Base-by-base conservation (phyloP, 53 echinoderm and acorn worm species). In the Glandiceps talaboti region DNA sequence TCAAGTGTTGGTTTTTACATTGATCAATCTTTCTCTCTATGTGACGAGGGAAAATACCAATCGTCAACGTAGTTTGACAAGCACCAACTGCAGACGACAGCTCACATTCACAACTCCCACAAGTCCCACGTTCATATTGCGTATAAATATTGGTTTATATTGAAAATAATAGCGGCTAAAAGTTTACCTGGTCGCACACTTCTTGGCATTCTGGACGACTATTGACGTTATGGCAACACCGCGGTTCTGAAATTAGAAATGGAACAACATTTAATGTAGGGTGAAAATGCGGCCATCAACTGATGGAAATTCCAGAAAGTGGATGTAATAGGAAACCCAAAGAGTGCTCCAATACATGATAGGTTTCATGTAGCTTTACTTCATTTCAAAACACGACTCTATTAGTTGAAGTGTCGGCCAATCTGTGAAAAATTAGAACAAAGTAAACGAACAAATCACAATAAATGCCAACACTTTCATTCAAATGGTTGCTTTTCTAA, bases 191-290 rank as follows among this genome's bases (percentile, higher is more conserved):
- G 45, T 91, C 91, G 86, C 91, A 91, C 73, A 88, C 83, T 76
- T 86, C 84, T 75, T 91, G 91, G 79, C 91, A 91, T 29, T 86
- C 83, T 30, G 86, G 89, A 74, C 88, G 88, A 28, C 79, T 86
- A n/a, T 88, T 33, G 28, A 91, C 91, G 12, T 86, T 77, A 81
- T 91, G 91, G 45, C 91, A 91, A 32, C 91, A 91, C n/a, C 84
- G 77, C 33, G 91, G 91, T 73, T 91, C 91, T 91, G 73, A 29
- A 78, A 31, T 33, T n/a, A n/a, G n/a, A n/a, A n/a, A n/a, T n/a
- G n/a, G n/a, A n/a, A n/a, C n/a, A n/a, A n/a, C n/a, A n/a, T n/a
- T n/a, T n/a, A n/a, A n/a, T n/a, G n/a, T n/a, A n/a, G n/a, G n/a
- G n/a, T n/a, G n/a, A 82, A 30, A 74, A 28, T 45, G 64, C 6